phyloP scores from a whole-genome alignment of 2,888 invertebrate species.

The Amitus sp. region DNA sequence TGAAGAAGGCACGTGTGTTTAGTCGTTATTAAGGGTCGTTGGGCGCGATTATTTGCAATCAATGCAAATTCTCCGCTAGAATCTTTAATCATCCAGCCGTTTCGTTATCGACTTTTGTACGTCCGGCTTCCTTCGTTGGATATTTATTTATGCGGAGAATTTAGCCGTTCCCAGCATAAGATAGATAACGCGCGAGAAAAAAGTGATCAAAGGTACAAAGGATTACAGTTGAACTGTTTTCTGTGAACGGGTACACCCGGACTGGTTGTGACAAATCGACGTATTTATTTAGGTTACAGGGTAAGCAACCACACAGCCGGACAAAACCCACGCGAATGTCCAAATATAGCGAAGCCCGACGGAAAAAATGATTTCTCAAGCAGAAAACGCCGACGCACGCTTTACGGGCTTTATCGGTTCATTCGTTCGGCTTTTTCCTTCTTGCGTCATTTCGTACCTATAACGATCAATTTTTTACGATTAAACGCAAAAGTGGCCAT shows the following conservation, averaged over 20 bases:
- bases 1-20: constrained; percentile 18
- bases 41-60: no score
- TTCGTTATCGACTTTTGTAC: neutral
- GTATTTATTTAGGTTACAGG: constrained; percentile 42
- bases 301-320: constrained; percentile 38
- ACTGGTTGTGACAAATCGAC: constrained; percentile 37
- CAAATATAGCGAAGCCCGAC: constrained; percentile 30
- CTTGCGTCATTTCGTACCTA: neutral
- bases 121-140: neutral
- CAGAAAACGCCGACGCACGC: constrained; percentile 39
- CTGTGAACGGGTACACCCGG: constrained; percentile 26
- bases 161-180: no score
- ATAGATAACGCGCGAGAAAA: no score
- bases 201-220: no score
- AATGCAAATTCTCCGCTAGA: no score
- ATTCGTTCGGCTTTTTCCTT: constrained; percentile 33
- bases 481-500: neutral
- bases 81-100: neutral
- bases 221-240: neutral
- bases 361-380: constrained; percentile 24
- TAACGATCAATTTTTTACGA: neutral
- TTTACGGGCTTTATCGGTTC: constrained; percentile 48
- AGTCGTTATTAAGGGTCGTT: constrained; percentile 27
- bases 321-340: constrained; percentile 36
- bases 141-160: neutral